Conservation (phyloP, 2,797 vertebrate species). For the Gadopsis bispinosus region DNA sequence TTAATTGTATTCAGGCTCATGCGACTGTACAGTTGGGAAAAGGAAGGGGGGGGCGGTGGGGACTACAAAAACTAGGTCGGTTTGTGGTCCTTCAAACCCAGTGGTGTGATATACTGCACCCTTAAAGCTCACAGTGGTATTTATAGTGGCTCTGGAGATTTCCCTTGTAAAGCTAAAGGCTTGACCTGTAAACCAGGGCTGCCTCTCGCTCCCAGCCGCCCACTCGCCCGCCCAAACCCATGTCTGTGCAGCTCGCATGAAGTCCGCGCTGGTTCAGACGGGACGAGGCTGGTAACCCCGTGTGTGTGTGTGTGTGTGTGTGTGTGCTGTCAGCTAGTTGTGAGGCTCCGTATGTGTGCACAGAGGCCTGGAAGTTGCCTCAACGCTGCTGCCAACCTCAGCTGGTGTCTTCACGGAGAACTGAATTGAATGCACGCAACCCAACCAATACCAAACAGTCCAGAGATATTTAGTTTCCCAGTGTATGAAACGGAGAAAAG, state of each 20-base stretch:
- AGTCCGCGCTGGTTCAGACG: conserved; percentile 71
- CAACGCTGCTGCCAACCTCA: too few species aligned
- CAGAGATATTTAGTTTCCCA: neutral
- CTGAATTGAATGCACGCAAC: neutral
- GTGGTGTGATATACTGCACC: conserved; percentile 83
- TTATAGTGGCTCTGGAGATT: conserved; percentile 85
- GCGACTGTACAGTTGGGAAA: conserved; percentile 51
- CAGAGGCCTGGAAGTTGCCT: neutral
- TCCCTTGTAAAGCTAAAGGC: conserved; percentile 90
- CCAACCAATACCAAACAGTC: neutral
- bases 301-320: conserved; percentile 24
- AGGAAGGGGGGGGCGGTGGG: conserved; percentile 35
- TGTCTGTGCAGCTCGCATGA: conserved; percentile 87
- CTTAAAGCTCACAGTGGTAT: conserved; percentile 83
- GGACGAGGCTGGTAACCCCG: conserved; percentile 23
- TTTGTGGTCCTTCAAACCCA: conserved; percentile 75
- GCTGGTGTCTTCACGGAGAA: too few species aligned
- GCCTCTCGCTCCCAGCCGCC: conserved; percentile 78
- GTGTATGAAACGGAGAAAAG: neutral
- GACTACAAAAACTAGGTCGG: conserved; percentile 68
- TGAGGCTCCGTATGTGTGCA: neutral
- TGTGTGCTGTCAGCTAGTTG: neutral
- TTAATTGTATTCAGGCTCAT: conserved; percentile 82
- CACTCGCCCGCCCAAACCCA: conserved; percentile 69
- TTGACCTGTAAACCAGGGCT: conserved; percentile 88